Evolutionary conservation across 2,797 vertebrate genomes (phyloP), one percentile per base, ranked within the genome.

Genomic region (Accipiter badius): DNA sequence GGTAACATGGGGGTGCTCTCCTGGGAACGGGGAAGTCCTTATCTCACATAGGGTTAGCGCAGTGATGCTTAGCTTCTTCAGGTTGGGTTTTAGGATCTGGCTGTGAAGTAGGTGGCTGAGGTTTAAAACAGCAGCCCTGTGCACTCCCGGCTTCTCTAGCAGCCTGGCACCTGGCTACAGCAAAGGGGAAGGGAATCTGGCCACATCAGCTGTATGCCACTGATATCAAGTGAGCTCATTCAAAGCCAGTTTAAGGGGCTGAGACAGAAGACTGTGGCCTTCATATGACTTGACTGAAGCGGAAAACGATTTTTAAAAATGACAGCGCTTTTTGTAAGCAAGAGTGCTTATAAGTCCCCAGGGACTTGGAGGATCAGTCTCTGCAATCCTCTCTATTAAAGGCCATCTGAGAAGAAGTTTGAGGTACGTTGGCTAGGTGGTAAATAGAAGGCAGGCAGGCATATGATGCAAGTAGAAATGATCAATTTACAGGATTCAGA

Each of bases 21-120:
- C 26, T 0, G 2, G 71, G 50, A 35, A 61, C 0, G 2, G 25
- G 0, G 0, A 76, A 69, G 37, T 19, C 49, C 24, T n/a, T 40
- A 5, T 47, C 28, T 82, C n/a, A 55, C 1, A 0, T 5, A n/a
- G 15, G 22, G 46, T 20, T 54, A 50, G 10, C 1, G 5, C 20
- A 50, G 33, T 2, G 16, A 31, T n/a, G 74, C 49, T 71, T 1
- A 4, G 20, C 52, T 87, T n/a, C 69, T 70, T 81, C 44, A 35
- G 14, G 10, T 1, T 85, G 44, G 3, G 28, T 35, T 89, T 71
- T 59, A 47, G 71, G 57, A 71, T 82, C 13, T 46, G 63, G 25
- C 67, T 69, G 59, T 47, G 67, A 57, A 44, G 12, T 11, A 37
- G 33, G 15, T 58, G 33, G 44, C 35, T 82, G 70, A 69, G 28